These are phyloP conservation scores for Meandrina meandrites DNA, from an alignment of 92 coral and sea anemone species.

Conservation along the genomic window DNA sequence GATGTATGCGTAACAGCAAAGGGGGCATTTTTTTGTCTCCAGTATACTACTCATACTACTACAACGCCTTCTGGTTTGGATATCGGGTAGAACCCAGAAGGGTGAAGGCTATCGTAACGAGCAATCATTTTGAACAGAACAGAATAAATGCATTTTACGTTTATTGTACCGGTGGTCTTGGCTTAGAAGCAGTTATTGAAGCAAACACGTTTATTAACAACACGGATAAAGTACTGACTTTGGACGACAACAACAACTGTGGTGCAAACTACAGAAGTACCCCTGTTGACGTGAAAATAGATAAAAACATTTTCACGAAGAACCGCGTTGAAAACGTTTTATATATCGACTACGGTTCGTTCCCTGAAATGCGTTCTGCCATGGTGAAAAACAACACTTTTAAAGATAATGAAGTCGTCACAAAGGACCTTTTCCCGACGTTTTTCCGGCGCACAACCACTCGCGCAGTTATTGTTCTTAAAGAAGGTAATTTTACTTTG, in stretches of 20 bases:
- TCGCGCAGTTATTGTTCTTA: conserved; percentile 36
- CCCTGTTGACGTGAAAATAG: conserved; percentile 29
- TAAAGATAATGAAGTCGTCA: conserved; percentile 20
- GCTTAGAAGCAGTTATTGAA: conserved; percentile 27
- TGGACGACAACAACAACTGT: conserved; percentile 37
- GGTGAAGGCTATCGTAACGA: background rate
- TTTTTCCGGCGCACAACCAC: conserved; percentile 48
- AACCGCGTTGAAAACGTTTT: conserved; percentile 47
- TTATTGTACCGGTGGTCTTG: conserved; percentile 37
- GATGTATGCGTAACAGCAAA: background rate
- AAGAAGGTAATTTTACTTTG: conserved; percentile 51
- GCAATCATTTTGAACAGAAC: conserved; percentile 38
- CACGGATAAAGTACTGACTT: conserved; percentile 41
- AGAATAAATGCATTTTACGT: conserved; percentile 27
- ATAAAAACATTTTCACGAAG: conserved; percentile 24
- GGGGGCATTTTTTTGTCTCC: background rate
- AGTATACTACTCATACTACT: too few species aligned
- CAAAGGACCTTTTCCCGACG: conserved; percentile 5
- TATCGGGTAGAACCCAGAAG: background rate
- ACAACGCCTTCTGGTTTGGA: too few species aligned
- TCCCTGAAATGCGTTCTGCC: conserved; percentile 37
- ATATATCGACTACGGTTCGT: conserved; percentile 38
- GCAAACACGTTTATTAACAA: conserved; percentile 44
- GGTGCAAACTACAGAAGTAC: background rate
- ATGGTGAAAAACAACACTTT: conserved; percentile 37